These are phyloP conservation scores for Pica pica DNA, from an alignment of 2,113 vertebrate genomes.

Conservation along the genomic window DNA sequence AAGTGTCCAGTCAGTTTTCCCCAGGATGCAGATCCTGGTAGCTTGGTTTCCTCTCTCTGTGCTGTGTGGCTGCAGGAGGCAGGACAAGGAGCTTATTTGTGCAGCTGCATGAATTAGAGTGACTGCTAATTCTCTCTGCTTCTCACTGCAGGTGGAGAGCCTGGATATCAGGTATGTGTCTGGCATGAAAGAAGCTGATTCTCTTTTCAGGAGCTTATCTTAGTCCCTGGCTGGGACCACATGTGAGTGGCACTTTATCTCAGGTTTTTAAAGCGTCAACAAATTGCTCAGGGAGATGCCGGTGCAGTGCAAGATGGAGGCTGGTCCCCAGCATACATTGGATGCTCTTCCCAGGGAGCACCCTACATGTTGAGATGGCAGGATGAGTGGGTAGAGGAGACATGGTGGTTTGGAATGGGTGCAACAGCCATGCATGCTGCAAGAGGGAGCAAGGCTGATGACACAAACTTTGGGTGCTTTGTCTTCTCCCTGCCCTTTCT, in stretches of 20 bases:
- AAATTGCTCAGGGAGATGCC: background rate
- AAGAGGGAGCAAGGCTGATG: background rate
- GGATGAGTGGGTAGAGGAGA: background rate
- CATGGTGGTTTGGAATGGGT: background rate
- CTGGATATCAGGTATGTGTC: conserved; percentile 54
- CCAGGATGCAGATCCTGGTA: background rate
- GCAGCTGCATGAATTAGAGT: background rate
- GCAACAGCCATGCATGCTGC: accelerated
- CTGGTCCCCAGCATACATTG: background rate
- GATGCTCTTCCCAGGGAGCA: background rate
- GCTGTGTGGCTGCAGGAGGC: background rate
- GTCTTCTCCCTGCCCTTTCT: background rate
- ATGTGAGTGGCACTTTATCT: background rate
- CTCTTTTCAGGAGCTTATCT: conserved; percentile 20
- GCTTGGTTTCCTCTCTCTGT: background rate
- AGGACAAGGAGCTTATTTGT: background rate
- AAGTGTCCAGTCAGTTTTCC: background rate
- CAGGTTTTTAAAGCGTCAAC: background rate
- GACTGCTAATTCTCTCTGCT: conserved; percentile 53
- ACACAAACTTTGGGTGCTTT: background rate
- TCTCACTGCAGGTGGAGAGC: conserved; percentile 63
- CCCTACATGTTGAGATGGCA: accelerated
- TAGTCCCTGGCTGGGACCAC: background rate
- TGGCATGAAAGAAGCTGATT: background rate
- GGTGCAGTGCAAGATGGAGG: background rate